These are phyloP conservation scores for Cosmorhoe ocellata DNA, from an alignment of 2,888 invertebrate genomes.

Conservation along the genomic window DNA sequence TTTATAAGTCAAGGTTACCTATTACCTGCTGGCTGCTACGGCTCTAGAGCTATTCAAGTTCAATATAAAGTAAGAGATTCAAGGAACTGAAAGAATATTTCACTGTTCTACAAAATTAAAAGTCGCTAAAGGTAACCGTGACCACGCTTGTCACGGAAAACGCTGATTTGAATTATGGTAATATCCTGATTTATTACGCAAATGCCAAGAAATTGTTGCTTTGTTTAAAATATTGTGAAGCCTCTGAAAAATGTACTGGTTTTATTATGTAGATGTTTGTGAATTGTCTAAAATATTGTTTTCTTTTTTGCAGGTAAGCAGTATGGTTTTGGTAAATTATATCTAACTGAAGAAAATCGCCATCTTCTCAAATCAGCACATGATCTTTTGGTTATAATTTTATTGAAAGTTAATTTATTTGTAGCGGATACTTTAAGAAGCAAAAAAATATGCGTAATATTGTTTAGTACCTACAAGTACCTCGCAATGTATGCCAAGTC, in stretches of 20 bases:
- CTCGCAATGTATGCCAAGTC: background rate
- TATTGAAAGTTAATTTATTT: background rate
- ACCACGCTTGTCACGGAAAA: conserved; percentile 34
- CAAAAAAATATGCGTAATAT: too few relatives aligned
- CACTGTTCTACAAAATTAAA: conserved; percentile 31
- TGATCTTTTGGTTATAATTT: background rate
- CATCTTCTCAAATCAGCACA: conserved; percentile 30
- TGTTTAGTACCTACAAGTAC: background rate
- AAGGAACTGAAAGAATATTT: conserved; percentile 25
- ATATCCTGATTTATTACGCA: conserved; percentile 46
- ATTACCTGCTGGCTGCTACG: too few relatives aligned
- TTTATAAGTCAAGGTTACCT: too few relatives aligned
- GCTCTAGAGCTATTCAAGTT: too few relatives aligned
- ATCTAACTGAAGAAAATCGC: conserved; percentile 33
- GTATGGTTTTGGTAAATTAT: conserved; percentile 20
- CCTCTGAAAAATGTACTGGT: conserved; percentile 20
- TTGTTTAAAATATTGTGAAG: conserved; percentile 26
- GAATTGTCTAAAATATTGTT: conserved; percentile 29
- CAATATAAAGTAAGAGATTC: background rate
- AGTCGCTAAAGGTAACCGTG: conserved; percentile 31
- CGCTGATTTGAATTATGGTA: conserved; percentile 52
- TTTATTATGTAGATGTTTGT: conserved; percentile 15
- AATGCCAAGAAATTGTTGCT: conserved; percentile 42
- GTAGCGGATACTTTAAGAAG: too few relatives aligned
- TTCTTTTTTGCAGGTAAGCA: conserved; percentile 48